phyloP scores from a whole-genome alignment of 2,113 vertebrate genomes.

The Peucedramus taeniatus region DNA sequence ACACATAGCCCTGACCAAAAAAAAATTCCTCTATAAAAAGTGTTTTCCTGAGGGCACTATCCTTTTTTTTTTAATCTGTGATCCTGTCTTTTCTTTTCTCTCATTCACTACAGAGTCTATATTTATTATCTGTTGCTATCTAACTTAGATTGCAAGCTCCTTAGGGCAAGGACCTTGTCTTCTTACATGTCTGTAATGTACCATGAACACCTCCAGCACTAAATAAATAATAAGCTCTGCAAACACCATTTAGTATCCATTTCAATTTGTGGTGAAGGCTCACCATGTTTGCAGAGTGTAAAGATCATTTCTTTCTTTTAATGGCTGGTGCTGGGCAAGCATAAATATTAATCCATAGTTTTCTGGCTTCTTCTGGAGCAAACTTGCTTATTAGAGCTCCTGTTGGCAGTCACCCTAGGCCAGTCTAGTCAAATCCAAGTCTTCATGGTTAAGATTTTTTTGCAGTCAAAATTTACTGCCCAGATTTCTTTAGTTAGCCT shows the following conservation, averaged over 20 bases:
- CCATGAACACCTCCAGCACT: conserved; percentile 22
- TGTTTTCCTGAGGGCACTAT: neutral
- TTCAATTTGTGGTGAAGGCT: conserved; percentile 50
- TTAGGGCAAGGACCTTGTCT: conserved; percentile 37
- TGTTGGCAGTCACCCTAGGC: neutral
- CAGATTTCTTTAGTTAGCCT: neutral
- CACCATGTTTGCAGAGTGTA: neutral
- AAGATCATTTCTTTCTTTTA: conserved; percentile 19
- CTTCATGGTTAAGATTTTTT: neutral
- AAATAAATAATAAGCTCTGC: conserved; percentile 46
- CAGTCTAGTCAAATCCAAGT: neutral
- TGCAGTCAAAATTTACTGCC: neutral
- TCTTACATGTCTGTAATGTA: conserved; percentile 17
- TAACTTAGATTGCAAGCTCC: conserved; percentile 32
- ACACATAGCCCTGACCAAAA: neutral
- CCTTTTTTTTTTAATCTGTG: neutral
- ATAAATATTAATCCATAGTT: conserved; percentile 22
- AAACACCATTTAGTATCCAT: conserved; percentile 45
- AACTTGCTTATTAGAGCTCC: conserved; percentile 14
- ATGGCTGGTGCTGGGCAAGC: neutral
- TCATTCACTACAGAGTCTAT: neutral
- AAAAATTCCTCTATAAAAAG: neutral
- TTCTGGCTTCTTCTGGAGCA: neutral
- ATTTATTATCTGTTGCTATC: conserved; percentile 40
- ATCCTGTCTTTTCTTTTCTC: neutral